These are phyloP conservation scores for Phenganax marumi DNA, from an alignment of 92 coral and sea anemone species.

Conservation along the genomic window DNA sequence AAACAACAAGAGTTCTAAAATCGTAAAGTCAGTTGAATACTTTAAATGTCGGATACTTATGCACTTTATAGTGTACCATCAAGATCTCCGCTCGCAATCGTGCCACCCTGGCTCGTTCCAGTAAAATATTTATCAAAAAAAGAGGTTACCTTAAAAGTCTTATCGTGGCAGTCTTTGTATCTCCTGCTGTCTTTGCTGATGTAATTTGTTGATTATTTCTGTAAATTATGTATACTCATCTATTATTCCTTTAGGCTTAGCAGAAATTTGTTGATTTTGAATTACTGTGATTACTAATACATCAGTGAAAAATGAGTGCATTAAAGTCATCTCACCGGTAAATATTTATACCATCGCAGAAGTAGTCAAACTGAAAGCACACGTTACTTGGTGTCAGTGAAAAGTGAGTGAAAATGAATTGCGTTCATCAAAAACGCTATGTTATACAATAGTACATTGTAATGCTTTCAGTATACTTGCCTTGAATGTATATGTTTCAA, in stretches of 20 bases:
- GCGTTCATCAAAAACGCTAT: background rate
- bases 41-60: no score
- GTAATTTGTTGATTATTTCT: conserved; percentile 91
- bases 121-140: background rate
- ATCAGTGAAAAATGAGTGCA: background rate
- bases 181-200: conserved; percentile 94
- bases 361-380: conserved; percentile 73
- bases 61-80: no score
- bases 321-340: conserved; percentile 62
- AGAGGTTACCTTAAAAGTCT: conserved; percentile 73
- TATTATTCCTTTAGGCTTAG: no score
- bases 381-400: background rate
- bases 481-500: conserved; percentile 95
- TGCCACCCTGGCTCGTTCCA: no score
- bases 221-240: background rate
- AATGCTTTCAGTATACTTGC: conserved; percentile 36
- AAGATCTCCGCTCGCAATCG: no score
- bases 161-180: conserved; percentile 93
- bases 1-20: conserved; percentile 86
- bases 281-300: background rate
- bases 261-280: background rate
- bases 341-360: conserved; percentile 81
- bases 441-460: background rate
- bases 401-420: background rate
- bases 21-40: background rate